phyloP scores from a whole-genome alignment of 1,140 invertebrate genomes.

The Potamilus streckersoni region DNA sequence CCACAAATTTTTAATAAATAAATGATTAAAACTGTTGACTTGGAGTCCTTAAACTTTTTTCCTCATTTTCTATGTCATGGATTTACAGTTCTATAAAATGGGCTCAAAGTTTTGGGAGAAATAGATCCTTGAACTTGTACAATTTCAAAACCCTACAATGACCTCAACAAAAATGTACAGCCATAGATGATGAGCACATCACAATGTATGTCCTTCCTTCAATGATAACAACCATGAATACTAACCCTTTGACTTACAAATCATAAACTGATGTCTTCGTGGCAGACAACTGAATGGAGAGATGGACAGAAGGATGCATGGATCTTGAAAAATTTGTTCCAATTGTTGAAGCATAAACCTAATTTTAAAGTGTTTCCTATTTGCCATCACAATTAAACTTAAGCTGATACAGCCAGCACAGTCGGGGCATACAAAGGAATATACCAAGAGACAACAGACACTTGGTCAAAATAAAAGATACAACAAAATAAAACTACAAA shows the following conservation, averaged over 20 bases:
- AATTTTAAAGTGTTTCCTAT: constrained; percentile 1
- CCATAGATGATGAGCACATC: constrained; percentile 2
- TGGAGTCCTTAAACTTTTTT: background rate
- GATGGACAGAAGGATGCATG: constrained; percentile 3
- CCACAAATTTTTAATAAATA: background rate
- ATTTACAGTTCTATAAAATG: background rate
- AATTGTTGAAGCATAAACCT: background rate
- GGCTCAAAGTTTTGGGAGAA: too few species aligned
- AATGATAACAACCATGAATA: too few species aligned
- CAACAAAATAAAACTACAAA: too few species aligned
- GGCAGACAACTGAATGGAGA: background rate
- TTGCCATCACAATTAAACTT: background rate
- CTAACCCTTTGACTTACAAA: background rate
- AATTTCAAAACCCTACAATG: background rate
- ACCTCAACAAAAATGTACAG: background rate
- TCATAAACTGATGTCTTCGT: background rate
- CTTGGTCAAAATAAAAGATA: too few species aligned
- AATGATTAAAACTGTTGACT: background rate
- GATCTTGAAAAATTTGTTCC: constrained; percentile 4
- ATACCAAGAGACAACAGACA: too few species aligned
- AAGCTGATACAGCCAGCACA: too few species aligned
- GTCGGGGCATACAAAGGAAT: too few species aligned
- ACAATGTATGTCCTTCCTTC: too few species aligned
- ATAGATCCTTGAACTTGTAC: too few species aligned
- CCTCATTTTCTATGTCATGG: background rate